Base-by-base conservation (phyloP, 2,888 invertebrate species). In the Andrena dorsata region DNA sequence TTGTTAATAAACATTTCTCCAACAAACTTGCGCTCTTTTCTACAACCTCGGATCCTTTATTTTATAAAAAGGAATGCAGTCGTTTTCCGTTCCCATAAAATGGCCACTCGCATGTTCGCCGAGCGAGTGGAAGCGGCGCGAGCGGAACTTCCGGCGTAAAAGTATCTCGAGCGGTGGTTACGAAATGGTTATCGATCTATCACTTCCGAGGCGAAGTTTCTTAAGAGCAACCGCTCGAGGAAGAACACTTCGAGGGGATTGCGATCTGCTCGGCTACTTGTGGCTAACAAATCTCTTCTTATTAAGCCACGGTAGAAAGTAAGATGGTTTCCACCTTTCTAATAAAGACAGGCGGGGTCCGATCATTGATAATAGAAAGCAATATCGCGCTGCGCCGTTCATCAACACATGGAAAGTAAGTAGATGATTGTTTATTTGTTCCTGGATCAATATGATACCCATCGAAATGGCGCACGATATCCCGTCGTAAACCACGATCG, bases 131-230 rank as follows among this genome's bases (percentile, higher is more conserved):
- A 73, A 60, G 51, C 58, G 51, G 30, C 49, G 77, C 28, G 83
- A 80, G 28, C 71, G 76, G 80, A 72, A 85, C 80, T 87, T 87
- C 85, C 85, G 83, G 68, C 70, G 68, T 84, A 84, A 84, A 77
- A 82, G 76, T 68, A 56, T 66, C 69, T 20, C 64, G 65, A 49
- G 75, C 53, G 53, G 26, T 16, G 58, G 60, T 76, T 85, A 79
- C 69, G 84, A 83, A 75, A 83, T 69, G 28, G 51, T 70, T 61
- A 75, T 80, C 71, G 80, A 84, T 51, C 73, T 49, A 60, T 61
- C 49, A 32, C 64, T 73, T 76, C 69, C 70, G 75, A 74, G 30
- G 28, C 20, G 75, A 61, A 80, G 72, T 47, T 60, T 56, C 26
- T 76, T 64, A 64, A 76, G 53, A 65, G 69, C 26, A 16, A 2